Conservation (phyloP, 2,888 invertebrate species). For the Brachyopa scutellaris region DNA sequence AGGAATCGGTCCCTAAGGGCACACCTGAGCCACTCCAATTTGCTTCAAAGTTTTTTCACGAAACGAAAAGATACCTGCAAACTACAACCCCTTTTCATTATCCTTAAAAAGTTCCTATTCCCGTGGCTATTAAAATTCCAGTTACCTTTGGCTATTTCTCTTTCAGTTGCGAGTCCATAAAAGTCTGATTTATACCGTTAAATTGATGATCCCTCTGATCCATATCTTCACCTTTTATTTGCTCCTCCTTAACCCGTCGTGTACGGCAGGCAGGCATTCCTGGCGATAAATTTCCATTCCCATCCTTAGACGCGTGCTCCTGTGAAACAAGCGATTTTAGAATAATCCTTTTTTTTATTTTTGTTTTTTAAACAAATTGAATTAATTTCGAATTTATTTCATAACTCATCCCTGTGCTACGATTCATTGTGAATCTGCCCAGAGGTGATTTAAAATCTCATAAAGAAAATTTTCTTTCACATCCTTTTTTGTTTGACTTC, state of each 20-base stretch:
- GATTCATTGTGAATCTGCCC: conserved; percentile 22
- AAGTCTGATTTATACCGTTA: conserved; percentile 56
- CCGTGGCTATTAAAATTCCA: conserved; percentile 52
- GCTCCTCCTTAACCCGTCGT: background rate
- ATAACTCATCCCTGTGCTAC: conserved; percentile 51
- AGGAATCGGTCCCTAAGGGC: conserved; percentile 26
- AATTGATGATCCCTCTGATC: conserved; percentile 54
- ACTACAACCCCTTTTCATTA: conserved; percentile 28
- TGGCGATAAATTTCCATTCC: conserved; percentile 36
- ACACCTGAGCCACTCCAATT: conserved; percentile 50
- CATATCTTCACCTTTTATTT: conserved; percentile 20
- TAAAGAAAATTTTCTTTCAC: conserved; percentile 27
- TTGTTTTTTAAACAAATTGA: conserved; percentile 59
- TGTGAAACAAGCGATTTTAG: too few species aligned
- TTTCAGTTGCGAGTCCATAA: conserved; percentile 30
- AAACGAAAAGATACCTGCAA: conserved; percentile 21
- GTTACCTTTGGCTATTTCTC: conserved; percentile 20
- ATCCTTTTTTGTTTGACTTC: background rate
- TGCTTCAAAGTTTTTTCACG: conserved; percentile 46
- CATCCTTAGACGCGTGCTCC: background rate
- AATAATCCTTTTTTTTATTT: conserved; percentile 44
- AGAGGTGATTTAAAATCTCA: conserved; percentile 52
- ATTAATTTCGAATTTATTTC: conserved; percentile 65
- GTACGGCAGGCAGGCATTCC: too few species aligned
- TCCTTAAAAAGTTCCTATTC: conserved; percentile 27